These are phyloP conservation scores for Mythimna impura DNA, from an alignment of 2,888 invertebrate genomes.

Conservation along the genomic window DNA sequence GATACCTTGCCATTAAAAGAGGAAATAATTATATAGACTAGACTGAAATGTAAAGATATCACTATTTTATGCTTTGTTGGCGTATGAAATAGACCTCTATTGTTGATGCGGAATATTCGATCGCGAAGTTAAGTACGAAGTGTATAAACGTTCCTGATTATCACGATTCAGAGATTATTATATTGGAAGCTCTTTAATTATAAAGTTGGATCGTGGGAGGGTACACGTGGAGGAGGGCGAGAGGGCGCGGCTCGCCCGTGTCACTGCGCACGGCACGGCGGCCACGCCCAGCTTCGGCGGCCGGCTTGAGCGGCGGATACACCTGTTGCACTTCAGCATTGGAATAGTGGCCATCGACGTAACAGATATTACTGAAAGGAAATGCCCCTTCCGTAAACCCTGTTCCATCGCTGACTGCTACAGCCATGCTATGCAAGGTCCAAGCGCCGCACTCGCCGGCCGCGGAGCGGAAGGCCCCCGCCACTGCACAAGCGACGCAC, in stretches of 20 bases:
- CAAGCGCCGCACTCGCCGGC: neutral
- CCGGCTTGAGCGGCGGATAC: neutral
- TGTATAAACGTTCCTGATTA: conserved; percentile 83
- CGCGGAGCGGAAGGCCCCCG: conserved; percentile 18
- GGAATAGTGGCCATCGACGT: neutral
- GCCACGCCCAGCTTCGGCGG: conserved; percentile 12
- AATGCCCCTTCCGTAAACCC: too few species aligned
- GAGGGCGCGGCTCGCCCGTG: conserved; percentile 43
- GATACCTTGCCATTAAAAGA: conserved; percentile 89
- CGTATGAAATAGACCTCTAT: conserved; percentile 87
- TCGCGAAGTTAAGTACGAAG: conserved; percentile 78
- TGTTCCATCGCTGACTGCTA: neutral
- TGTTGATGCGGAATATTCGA: conserved; percentile 84
- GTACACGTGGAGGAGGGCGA: conserved; percentile 70
- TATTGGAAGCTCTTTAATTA: conserved; percentile 83
- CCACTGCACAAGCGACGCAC: conserved; percentile 82
- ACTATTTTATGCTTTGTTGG: conserved; percentile 90
- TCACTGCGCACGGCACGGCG: neutral
- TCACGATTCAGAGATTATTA: conserved; percentile 80
- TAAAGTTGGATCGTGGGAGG: conserved; percentile 80
- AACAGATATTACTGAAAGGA: neutral
- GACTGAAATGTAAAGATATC: conserved; percentile 91
- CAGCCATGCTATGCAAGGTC: neutral
- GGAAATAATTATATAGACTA: conserved; percentile 90
- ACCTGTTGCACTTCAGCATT: neutral